phyloP scores from a whole-genome alignment of 2,888 invertebrate genomes.

The Galerucella nymphaeae region DNA sequence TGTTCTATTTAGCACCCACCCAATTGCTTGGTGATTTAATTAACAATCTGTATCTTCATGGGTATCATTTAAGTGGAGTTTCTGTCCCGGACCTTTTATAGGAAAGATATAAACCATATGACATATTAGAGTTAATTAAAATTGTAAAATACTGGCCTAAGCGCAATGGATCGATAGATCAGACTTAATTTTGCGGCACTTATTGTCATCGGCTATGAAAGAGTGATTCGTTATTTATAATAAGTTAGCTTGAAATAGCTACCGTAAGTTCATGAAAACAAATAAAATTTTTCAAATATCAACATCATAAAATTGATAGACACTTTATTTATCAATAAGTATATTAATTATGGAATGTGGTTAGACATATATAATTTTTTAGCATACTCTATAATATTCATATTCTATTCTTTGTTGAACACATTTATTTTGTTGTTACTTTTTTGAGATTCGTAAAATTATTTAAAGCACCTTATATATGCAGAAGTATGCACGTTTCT shows the following conservation, averaged over 20 bases:
- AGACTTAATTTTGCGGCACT: slow-evolving; percentile 43
- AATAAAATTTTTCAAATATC: slow-evolving; percentile 55
- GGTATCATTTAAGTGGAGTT: no score
- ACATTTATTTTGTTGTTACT: slow-evolving; percentile 48
- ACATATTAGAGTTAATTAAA: no score
- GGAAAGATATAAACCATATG: no score
- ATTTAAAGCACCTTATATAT: slow-evolving; percentile 51
- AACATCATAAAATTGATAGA: slow-evolving; percentile 46
- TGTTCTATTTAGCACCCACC: no score
- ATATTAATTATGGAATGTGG: slow-evolving; percentile 51
- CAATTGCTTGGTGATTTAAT: no score
- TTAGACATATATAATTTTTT: slow-evolving; percentile 46
- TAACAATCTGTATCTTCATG: no score
- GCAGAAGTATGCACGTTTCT: slow-evolving; percentile 38
- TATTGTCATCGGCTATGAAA: slow-evolving; percentile 53
- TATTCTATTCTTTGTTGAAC: slow-evolving; percentile 47
- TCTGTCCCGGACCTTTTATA: no score
- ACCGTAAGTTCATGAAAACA: slow-evolving; percentile 48
- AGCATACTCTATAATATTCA: slow-evolving; percentile 39
- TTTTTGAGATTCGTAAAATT: slow-evolving; percentile 49
- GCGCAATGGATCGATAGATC: slow-evolving; percentile 36
- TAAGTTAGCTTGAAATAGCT: slow-evolving; percentile 46
- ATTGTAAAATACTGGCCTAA: slow-evolving; percentile 25
- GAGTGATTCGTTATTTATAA: slow-evolving; percentile 48
- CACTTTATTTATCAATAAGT: slow-evolving; percentile 36